These are phyloP conservation scores for Porites lobata DNA, from an alignment of 92 coral and sea anemone genomes.

Conservation along the genomic window DNA sequence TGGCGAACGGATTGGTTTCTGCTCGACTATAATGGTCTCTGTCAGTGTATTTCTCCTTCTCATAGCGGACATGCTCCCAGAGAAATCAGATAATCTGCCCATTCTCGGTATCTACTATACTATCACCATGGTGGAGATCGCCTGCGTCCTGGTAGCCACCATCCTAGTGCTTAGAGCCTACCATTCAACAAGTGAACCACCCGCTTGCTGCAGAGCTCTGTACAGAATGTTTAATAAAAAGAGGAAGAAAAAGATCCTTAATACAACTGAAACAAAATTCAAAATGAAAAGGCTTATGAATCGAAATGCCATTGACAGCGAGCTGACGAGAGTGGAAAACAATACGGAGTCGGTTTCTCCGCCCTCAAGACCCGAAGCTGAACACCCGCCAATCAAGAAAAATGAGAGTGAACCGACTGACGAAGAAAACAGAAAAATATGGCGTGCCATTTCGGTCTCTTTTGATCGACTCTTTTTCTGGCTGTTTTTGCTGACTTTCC, in stretches of 20 bases:
- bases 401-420: background rate
- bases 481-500: constrained; percentile 21
- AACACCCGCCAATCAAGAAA: background rate
- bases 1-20: constrained; percentile 79
- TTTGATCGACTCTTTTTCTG: constrained; percentile 38
- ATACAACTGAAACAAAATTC: background rate
- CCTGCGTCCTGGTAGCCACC: constrained; percentile 56
- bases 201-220: constrained; percentile 33
- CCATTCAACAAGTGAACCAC: constrained; percentile 32
- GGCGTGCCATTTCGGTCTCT: constrained; percentile 35
- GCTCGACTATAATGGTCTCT: constrained; percentile 70
- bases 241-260: background rate
- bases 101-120: constrained; percentile 65
- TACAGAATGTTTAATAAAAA: constrained; percentile 8
- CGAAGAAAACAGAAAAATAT: constrained; percentile 28
- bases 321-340: background rate
- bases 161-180: constrained; percentile 56
- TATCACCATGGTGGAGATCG: constrained; percentile 63
- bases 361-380: background rate
- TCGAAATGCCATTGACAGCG: constrained; percentile 18
- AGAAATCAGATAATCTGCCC: constrained; percentile 63
- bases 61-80: constrained; percentile 68
- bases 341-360: background rate
- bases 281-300: constrained; percentile 1
- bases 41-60: constrained; percentile 75